Conservation (phyloP, 2,888 invertebrate genomes). For the Globia sparganii region DNA sequence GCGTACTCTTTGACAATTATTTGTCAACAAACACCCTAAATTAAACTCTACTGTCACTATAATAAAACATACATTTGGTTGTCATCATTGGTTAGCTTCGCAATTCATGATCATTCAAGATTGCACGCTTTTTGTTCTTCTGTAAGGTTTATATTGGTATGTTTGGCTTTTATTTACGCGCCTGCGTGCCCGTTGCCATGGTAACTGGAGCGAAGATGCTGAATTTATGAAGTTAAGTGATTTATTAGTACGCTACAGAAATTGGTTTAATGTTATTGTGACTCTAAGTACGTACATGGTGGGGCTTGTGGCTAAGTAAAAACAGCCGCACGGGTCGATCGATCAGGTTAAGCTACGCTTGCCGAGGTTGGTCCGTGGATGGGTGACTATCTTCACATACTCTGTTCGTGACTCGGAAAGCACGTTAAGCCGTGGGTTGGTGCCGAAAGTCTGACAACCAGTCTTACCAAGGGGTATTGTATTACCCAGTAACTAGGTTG, state of each 20-base stretch:
- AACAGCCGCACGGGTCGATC: too few relatives aligned
- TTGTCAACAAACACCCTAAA: slow-evolving; percentile 18
- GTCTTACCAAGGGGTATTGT: too few relatives aligned
- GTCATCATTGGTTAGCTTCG: not conserved
- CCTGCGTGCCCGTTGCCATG: slow-evolving; percentile 52
- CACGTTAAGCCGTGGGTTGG: too few relatives aligned
- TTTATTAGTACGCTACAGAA: slow-evolving; percentile 44
- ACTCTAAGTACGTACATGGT: not conserved
- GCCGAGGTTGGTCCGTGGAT: too few relatives aligned
- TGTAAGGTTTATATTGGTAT: slow-evolving; percentile 14
- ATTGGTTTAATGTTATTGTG: slow-evolving; percentile 29
- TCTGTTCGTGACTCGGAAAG: too few relatives aligned
- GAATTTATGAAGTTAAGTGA: slow-evolving; percentile 54
- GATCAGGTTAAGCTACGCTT: too few relatives aligned
- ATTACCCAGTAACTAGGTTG: too few relatives aligned
- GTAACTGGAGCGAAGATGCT: slow-evolving; percentile 71
- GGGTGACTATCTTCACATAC: too few relatives aligned
- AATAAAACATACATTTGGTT: slow-evolving; percentile 27
- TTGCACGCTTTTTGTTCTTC: not conserved
- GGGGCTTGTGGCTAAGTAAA: too few relatives aligned
- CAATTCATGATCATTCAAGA: not conserved
- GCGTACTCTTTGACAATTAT: slow-evolving; percentile 57
- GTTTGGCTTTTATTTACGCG: slow-evolving; percentile 1
- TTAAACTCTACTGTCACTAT: slow-evolving; percentile 12
- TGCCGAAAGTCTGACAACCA: too few relatives aligned